phyloP scores from a whole-genome alignment of 2,888 invertebrate species.

The Cerastis rubricosa region DNA sequence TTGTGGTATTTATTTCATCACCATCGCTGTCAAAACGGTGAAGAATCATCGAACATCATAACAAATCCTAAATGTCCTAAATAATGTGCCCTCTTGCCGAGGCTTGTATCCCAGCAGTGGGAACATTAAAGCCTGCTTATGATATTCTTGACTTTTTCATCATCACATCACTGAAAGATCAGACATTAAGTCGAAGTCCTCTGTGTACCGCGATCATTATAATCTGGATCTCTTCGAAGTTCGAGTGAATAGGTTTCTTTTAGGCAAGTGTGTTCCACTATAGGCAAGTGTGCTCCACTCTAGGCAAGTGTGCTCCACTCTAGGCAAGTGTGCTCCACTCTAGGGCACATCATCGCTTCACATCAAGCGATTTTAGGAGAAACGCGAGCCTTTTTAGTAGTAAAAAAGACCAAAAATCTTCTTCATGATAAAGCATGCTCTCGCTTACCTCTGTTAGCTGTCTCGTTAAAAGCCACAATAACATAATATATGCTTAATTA shows the following conservation, averaged over 20 bases:
- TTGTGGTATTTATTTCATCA: not conserved
- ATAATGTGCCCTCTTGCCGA: no score
- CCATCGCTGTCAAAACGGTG: not conserved
- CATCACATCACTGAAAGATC: not conserved
- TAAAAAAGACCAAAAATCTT: not conserved
- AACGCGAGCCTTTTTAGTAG: not conserved
- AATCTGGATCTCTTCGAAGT: not conserved
- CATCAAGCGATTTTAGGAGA: not conserved
- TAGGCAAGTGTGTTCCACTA: no score
- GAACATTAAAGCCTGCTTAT: not conserved
- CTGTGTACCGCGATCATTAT: not conserved
- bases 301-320: no score
- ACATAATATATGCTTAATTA: not conserved
- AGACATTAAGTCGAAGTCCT: not conserved
- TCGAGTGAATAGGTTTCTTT: not conserved
- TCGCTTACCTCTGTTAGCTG: not conserved
- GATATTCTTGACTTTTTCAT: not conserved
- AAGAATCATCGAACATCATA: not conserved
- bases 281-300: no score
- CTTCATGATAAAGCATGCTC: not conserved
- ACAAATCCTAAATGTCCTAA: fast-evolving
- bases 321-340: not conserved
- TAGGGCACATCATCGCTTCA: not conserved
- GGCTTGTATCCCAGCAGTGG: not conserved
- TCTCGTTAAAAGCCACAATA: not conserved